Evolutionary conservation across 2,888 invertebrate genomes (phyloP).

Genomic region (Sinotaia quadrata): DNA sequence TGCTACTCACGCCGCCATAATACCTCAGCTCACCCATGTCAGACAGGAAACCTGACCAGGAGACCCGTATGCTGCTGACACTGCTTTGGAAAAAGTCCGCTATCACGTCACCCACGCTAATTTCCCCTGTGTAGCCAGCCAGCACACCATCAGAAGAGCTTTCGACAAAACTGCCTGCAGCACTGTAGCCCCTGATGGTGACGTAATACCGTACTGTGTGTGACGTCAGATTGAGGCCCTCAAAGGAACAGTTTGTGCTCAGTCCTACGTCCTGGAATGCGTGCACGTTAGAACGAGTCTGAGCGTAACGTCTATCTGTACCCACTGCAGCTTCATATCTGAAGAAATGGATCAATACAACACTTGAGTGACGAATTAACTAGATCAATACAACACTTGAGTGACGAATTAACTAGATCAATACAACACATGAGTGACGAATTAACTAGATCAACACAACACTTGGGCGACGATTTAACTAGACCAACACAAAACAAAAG

Average conservation of each 20-base stretch:
- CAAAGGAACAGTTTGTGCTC: constrained; percentile 46
- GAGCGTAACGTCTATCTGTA: constrained; percentile 47
- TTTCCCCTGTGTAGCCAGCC: constrained; percentile 39
- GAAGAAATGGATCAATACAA: too few species aligned
- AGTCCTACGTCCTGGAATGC: constrained; percentile 52
- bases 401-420: too few species aligned
- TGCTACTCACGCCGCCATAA: not conserved
- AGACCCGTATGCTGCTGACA: not conserved
- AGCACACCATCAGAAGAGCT: constrained; percentile 53
- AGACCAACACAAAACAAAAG: too few species aligned
- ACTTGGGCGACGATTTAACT: too few species aligned
- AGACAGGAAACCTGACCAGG: not conserved
- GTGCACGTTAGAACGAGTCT: constrained; percentile 50
- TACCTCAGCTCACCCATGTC: not conserved
- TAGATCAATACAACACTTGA: too few species aligned
- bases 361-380: too few species aligned
- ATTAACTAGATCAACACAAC: too few species aligned
- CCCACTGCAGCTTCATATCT: constrained; percentile 60
- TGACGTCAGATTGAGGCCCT: constrained; percentile 34
- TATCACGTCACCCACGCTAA: not conserved
- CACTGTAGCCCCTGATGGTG: constrained; percentile 54
- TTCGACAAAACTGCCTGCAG: constrained; percentile 51
- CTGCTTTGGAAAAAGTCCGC: not conserved
- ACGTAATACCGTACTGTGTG: constrained; percentile 51
- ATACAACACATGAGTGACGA: too few species aligned